Conservation (phyloP, 2,113 vertebrate species). For the Tamias sibiricus region DNA sequence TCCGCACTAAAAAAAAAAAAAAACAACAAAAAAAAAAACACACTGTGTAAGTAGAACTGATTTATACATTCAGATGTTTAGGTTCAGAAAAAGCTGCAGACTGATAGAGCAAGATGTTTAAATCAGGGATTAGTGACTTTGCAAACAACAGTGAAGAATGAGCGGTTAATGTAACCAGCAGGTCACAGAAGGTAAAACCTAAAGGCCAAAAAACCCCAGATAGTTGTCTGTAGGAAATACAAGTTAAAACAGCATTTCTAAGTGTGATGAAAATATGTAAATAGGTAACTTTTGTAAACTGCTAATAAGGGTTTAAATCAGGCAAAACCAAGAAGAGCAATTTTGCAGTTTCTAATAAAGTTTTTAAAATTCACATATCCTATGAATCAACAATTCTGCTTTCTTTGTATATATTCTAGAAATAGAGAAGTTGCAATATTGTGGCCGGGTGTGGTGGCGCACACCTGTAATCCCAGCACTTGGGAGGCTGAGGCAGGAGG, state of each 20-base stretch:
- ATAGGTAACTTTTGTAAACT: neutral
- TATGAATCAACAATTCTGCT: neutral
- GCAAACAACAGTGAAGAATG: neutral
- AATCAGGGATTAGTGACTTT: slow-evolving; percentile 17
- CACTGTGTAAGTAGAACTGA: neutral
- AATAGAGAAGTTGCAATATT: slow-evolving; percentile 9
- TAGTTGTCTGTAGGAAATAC: neutral
- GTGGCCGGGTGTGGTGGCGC: too few species aligned
- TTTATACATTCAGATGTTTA: neutral
- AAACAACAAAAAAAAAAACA: too few species aligned
- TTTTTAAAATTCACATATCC: neutral
- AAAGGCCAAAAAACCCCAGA: neutral
- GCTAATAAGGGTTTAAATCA: neutral
- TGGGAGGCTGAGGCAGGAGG: too few species aligned
- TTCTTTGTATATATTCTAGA: neutral
- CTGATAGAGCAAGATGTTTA: neutral
- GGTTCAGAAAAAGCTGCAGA: neutral
- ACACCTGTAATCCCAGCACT: too few species aligned
- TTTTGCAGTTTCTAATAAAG: neutral
- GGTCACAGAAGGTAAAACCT: neutral
- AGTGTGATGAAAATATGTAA: neutral
- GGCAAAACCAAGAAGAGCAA: neutral
- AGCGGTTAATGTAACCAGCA: neutral
- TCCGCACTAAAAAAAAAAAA: neutral
- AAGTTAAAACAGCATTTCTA: neutral